These are phyloP conservation scores for Eubasilissa splendida DNA, from an alignment of 2,888 invertebrate genomes.

Conservation along the genomic window DNA sequence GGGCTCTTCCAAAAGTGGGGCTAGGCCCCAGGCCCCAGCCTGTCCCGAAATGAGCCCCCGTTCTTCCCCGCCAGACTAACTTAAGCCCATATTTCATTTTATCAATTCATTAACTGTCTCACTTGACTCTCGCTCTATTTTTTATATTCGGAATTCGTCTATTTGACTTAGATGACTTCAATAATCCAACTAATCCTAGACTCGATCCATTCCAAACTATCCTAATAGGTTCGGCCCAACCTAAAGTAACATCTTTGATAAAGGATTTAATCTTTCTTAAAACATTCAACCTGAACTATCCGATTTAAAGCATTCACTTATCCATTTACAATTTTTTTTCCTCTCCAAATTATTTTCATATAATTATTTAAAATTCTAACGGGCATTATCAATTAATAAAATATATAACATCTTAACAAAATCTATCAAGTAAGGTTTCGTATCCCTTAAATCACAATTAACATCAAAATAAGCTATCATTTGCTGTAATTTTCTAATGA, in stretches of 20 bases:
- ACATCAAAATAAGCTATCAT: no score
- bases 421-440: no score
- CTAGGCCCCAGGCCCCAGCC: conserved; percentile 68
- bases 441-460: no score
- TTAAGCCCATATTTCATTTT: background rate
- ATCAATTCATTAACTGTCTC: background rate
- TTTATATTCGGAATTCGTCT: background rate
- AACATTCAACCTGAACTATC: no score
- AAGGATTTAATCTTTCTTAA: no score
- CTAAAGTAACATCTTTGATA: background rate
- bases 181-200: background rate
- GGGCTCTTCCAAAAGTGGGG: conserved; percentile 93
- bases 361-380: background rate
- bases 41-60: conserved; percentile 16
- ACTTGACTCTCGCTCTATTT: background rate
- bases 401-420: background rate
- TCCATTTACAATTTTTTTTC: background rate
- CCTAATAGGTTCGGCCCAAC: background rate
- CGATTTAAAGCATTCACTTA: background rate
- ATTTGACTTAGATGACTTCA: background rate
- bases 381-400: background rate
- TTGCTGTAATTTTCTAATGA: background rate
- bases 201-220: background rate
- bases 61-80: conserved; percentile 36
- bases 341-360: background rate